These are phyloP conservation scores for Cossypha dichroa DNA, from an alignment of 2,797 vertebrate genomes.

Conservation along the genomic window DNA sequence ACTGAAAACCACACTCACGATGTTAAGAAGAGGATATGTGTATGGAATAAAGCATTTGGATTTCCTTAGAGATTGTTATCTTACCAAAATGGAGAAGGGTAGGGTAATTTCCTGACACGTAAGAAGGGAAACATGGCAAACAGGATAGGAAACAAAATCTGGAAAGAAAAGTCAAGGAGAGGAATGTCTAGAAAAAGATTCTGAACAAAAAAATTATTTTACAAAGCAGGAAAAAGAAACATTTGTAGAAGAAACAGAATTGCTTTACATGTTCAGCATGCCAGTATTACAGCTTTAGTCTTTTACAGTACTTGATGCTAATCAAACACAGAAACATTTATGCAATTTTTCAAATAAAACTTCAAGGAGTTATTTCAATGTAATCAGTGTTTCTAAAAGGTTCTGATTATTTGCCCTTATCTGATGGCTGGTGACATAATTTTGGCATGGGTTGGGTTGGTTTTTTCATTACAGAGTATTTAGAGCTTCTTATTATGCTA, in stretches of 20 bases:
- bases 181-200: slow-evolving; percentile 84
- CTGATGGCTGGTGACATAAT: background rate
- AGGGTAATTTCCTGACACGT: slow-evolving; percentile 85
- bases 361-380: background rate
- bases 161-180: slow-evolving; percentile 87
- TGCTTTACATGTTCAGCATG: slow-evolving; percentile 58
- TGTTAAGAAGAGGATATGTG: slow-evolving; percentile 59
- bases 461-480: background rate
- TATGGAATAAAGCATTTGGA: slow-evolving; percentile 73
- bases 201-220: slow-evolving; percentile 78
- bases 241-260: slow-evolving; percentile 76
- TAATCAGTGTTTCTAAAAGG: background rate
- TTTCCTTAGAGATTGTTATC: slow-evolving; percentile 78
- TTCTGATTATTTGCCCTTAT: background rate
- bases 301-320: background rate
- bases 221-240: slow-evolving; percentile 82
- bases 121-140: slow-evolving; percentile 87
- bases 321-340: background rate
- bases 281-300: background rate
- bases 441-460: background rate
- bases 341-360: background rate
- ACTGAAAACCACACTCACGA: slow-evolving; percentile 63
- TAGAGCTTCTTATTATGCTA: background rate
- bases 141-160: slow-evolving; percentile 88
- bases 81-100: slow-evolving; percentile 87